Conservation (phyloP, 2,113 vertebrate species). For the Anarhynchus alexandrinus region DNA sequence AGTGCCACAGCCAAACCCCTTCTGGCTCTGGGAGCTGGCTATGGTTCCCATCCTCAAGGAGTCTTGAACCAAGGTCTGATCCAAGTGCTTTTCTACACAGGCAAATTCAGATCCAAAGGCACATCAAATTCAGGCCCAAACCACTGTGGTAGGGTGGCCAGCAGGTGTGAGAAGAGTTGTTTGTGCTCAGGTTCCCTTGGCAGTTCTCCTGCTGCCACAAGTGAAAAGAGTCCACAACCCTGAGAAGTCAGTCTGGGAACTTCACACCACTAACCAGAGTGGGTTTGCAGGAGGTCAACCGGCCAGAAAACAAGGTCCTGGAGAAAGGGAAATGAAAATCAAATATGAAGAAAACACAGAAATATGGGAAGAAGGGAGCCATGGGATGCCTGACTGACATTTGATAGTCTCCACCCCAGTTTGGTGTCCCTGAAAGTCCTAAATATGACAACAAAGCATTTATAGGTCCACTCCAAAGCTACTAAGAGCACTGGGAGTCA, state of each 20-base stretch:
- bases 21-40: neutral
- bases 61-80: neutral
- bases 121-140: neutral
- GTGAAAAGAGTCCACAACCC: neutral
- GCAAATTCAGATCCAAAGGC: neutral
- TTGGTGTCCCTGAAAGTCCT: neutral
- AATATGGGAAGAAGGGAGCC: neutral
- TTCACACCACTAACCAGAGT: neutral
- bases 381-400: neutral
- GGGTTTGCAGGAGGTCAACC: neutral
- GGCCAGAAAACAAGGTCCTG: neutral
- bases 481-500: neutral
- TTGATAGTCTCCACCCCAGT: neutral
- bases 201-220: too few relatives aligned
- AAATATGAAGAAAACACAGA: neutral
- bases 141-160: neutral
- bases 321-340: neutral
- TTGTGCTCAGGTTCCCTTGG: neutral
- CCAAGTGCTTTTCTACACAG: neutral
- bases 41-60: neutral
- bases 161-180: neutral
- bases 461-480: neutral
- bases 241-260: neutral
- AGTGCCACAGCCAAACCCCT: neutral
- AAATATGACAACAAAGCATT: neutral